Percentiles rank a stretch among this genome's conserved stretches.
phyloP scores from a whole-genome alignment of 2,797 vertebrate species.

The Hipposideros larvatus region DNA sequence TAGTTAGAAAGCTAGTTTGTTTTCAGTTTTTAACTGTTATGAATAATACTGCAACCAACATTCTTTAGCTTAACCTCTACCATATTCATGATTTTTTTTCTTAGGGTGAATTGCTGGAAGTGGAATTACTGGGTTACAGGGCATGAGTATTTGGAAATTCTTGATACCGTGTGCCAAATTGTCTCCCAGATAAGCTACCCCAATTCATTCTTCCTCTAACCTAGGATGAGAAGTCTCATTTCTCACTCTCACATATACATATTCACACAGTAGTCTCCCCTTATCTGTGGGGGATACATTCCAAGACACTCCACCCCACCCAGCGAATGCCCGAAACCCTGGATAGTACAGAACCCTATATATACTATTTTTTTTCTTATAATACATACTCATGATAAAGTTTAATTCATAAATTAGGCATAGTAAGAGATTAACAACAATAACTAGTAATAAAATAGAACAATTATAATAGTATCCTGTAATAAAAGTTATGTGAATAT shows the following conservation, averaged over 20 bases:
- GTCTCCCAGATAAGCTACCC: neutral
- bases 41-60: neutral
- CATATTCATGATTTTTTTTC: slow-evolving; percentile 26
- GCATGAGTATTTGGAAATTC: slow-evolving; percentile 10
- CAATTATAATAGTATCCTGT: neutral
- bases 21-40: slow-evolving; percentile 35
- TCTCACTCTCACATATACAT: neutral
- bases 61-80: neutral
- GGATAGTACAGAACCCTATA: neutral
- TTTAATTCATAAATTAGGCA: neutral
- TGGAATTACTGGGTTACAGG: neutral
- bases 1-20: neutral
- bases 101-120: neutral
- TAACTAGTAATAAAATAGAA: neutral
- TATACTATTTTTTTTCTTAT: neutral
- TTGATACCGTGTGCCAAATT: neutral
- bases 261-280: neutral
- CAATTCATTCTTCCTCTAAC: neutral
- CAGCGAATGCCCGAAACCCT: neutral
- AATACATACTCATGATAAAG: neutral
- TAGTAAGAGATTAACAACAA: neutral
- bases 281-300: neutral
- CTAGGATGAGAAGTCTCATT: neutral
- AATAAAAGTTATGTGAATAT: neutral
- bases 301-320: neutral